Evolutionary conservation across 37 sponge, comb jelly and placozoan species (phyloP).

Genomic region (Oscarella lobularis): DNA sequence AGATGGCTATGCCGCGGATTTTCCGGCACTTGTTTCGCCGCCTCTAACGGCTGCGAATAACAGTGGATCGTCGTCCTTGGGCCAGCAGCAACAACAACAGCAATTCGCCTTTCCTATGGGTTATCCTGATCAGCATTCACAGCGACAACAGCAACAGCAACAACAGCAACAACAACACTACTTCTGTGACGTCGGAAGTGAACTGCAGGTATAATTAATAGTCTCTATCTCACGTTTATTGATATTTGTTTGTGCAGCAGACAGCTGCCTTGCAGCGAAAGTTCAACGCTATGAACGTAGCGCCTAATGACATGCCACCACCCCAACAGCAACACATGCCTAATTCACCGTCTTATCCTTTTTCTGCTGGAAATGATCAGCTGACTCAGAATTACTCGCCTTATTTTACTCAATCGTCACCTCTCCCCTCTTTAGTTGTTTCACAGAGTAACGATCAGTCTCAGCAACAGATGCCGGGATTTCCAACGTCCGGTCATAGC

Average conservation of each 20-base stretch:
- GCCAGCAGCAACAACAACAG: not conserved
- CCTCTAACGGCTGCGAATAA: not conserved
- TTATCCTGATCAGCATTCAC: too few relatives aligned
- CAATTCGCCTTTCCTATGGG: not conserved
- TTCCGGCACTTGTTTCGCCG: not conserved
- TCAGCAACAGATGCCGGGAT: not conserved
- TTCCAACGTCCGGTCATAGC: not conserved
- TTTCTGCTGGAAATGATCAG: not conserved
- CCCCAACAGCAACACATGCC: not conserved
- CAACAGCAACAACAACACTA: too few relatives aligned
- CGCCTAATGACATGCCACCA: not conserved
- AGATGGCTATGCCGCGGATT: not conserved
- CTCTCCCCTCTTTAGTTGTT: not conserved
- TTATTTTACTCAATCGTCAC: not conserved
- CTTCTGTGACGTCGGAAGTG: too few relatives aligned
- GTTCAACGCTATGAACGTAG: not conserved
- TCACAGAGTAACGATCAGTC: not conserved
- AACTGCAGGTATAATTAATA: too few relatives aligned
- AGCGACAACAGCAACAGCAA: too few relatives aligned
- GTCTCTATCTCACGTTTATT: too few relatives aligned
- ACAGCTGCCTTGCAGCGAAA: not conserved
- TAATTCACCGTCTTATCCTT: not conserved
- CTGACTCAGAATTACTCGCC: not conserved
- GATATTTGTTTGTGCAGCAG: too few relatives aligned
- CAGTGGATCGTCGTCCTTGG: not conserved